Percentiles rank a stretch among this genome's conserved stretches.
These are phyloP conservation scores for Lomographa bimaculata DNA, from an alignment of 2,888 invertebrate species.

Conservation along the genomic window DNA sequence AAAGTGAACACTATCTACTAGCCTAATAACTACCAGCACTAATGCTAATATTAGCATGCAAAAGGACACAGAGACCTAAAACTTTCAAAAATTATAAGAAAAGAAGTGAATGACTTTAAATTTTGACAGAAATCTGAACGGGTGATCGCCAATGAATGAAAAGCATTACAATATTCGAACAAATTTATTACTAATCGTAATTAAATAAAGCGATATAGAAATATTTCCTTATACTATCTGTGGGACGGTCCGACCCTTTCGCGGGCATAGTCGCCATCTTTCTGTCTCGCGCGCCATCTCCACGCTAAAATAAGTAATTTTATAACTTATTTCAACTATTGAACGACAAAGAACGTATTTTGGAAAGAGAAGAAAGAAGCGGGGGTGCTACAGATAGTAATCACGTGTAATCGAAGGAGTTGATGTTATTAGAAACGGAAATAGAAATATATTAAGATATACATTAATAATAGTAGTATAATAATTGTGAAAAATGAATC, in stretches of 20 bases:
- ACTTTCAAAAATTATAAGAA: conserved; percentile 45
- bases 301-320: conserved; percentile 74
- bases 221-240: conserved; percentile 76
- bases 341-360: conserved; percentile 4
- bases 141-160: conserved; percentile 75
- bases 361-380: conserved; percentile 31
- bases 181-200: conserved; percentile 64
- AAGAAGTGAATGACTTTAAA: conserved; percentile 80
- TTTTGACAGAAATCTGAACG: conserved; percentile 50
- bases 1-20: conserved; percentile 18
- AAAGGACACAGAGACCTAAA: conserved; percentile 60
- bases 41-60: conserved; percentile 68
- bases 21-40: conserved; percentile 26
- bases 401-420: too few species aligned
- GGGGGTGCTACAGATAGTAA: conserved; percentile 45
- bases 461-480: conserved; percentile 5
- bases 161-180: conserved; percentile 69
- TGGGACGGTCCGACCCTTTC: conserved; percentile 73
- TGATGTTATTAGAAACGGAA: too few species aligned
- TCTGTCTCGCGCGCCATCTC: conserved; percentile 73
- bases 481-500: conserved; percentile 22
- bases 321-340: conserved; percentile 45
- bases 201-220: conserved; percentile 58
- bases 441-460: conserved; percentile 8
- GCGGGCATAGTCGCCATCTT: conserved; percentile 76